These are phyloP conservation scores for Manis javanica DNA, from an alignment of 2,797 vertebrate species.

Conservation along the genomic window DNA sequence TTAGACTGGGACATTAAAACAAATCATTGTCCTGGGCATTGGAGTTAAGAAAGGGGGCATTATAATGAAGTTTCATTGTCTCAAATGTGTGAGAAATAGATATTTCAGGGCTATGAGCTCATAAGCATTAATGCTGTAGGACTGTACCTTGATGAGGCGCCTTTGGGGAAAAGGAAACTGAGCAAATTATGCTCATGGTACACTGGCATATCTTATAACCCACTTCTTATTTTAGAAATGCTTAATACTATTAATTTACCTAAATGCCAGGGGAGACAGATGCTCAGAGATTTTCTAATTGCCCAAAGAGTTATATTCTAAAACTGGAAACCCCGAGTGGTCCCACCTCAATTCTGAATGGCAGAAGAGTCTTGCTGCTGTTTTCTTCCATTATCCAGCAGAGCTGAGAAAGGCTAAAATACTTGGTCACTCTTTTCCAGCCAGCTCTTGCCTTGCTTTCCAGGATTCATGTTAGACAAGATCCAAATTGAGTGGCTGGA, in stretches of 20 bases:
- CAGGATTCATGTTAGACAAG: not conserved
- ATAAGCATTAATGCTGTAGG: slow-evolving; percentile 16
- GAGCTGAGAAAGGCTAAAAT: slow-evolving; percentile 3
- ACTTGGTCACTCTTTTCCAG: slow-evolving; percentile 24
- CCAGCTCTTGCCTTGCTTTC: not conserved
- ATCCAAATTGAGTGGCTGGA: slow-evolving; percentile 42
- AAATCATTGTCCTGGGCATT: slow-evolving; percentile 62
- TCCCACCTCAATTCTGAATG: slow-evolving; percentile 76
- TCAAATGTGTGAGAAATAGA: slow-evolving; percentile 60
- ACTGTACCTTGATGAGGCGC: slow-evolving; percentile 61
- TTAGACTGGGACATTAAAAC: slow-evolving; percentile 69
- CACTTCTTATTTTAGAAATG: slow-evolving; percentile 88
- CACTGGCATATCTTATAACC: slow-evolving; percentile 83
- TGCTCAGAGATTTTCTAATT: slow-evolving; percentile 84
- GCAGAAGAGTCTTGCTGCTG: slow-evolving; percentile 35
- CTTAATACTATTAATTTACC: slow-evolving; percentile 86
- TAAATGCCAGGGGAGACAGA: slow-evolving; percentile 84
- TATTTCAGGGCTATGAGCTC: not conserved
- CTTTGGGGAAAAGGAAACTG: slow-evolving; percentile 79
- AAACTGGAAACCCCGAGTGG: slow-evolving; percentile 85
- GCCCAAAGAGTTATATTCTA: slow-evolving; percentile 79
- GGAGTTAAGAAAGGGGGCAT: slow-evolving; percentile 66
- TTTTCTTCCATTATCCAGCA: slow-evolving; percentile 11
- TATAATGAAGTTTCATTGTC: slow-evolving; percentile 70
- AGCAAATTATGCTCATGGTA: slow-evolving; percentile 83